Percentiles rank a stretch among this genome's conserved stretches.
Evolutionary conservation across 2,113 vertebrate genomes (phyloP).

Genomic region (Australoheros scitulus): DNA sequence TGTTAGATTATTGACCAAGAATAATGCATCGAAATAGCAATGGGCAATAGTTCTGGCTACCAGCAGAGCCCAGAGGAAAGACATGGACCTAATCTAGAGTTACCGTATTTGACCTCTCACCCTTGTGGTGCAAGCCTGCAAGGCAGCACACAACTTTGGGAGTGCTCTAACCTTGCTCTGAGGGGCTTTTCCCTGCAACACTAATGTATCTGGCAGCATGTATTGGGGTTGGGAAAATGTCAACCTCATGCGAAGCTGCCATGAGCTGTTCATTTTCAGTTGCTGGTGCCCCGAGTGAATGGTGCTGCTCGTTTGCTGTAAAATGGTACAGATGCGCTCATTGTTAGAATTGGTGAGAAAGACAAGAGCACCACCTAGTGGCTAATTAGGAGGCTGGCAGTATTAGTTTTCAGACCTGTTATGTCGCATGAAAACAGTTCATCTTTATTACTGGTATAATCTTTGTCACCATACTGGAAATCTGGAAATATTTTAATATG

Average conservation of each 20-base stretch:
- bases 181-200: conserved; percentile 59
- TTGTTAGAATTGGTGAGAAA: conserved; percentile 38
- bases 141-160: conserved; percentile 63
- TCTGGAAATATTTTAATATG: no score
- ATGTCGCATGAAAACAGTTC: background rate
- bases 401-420: background rate
- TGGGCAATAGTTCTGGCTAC: conserved; percentile 37
- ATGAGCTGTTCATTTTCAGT: conserved; percentile 71
- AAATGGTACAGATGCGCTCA: conserved; percentile 51
- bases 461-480: background rate
- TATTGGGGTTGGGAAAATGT: conserved; percentile 73
- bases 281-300: conserved; percentile 55
- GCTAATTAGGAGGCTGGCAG: background rate
- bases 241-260: conserved; percentile 69
- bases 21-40: conserved; percentile 57
- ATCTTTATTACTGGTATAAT: background rate
- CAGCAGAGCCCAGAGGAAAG: conserved; percentile 67
- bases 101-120: conserved; percentile 73
- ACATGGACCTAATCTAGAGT: conserved; percentile 50
- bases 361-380: conserved; percentile 64
- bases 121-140: conserved; percentile 55
- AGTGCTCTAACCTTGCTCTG: conserved; percentile 75
- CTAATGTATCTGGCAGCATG: conserved; percentile 67
- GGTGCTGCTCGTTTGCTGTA: conserved; percentile 41
- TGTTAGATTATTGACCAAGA: conserved; percentile 69